Evolutionary conservation across 2,888 invertebrate genomes (phyloP).

Genomic region (Drosophila macrospina): DNA sequence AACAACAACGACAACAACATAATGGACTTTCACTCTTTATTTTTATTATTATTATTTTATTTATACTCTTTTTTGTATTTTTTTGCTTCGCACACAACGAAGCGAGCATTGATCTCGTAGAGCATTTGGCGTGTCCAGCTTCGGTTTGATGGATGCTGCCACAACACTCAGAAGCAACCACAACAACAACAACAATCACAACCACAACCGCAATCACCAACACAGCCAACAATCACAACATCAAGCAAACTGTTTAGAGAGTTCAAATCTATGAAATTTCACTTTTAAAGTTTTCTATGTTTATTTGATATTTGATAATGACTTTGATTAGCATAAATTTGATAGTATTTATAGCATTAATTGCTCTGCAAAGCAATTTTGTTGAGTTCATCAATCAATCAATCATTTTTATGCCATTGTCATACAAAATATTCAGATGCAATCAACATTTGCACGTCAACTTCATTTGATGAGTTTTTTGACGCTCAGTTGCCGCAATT

Average conservation of each 20-base stretch:
- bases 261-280: conserved; percentile 52
- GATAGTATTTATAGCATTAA: conserved; percentile 58
- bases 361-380: conserved; percentile 52
- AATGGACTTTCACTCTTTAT: conserved; percentile 74
- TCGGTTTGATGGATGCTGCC: conserved; percentile 50
- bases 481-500: conserved; percentile 63
- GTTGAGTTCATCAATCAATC: conserved; percentile 59
- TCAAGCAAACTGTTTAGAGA: not conserved
- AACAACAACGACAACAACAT: conserved; percentile 35
- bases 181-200: not conserved
- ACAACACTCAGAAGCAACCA: conserved; percentile 41
- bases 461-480: conserved; percentile 59
- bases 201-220: conserved; percentile 27
- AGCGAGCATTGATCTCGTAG: conserved; percentile 69
- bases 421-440: conserved; percentile 44
- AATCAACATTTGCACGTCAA: conserved; percentile 26
- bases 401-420: conserved; percentile 47
- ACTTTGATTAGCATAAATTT: conserved; percentile 73
- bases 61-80: conserved; percentile 8
- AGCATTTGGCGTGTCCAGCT: conserved; percentile 63
- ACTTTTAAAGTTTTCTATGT: conserved; percentile 44
- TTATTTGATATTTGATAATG: conserved; percentile 28
- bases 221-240: conserved; percentile 14
- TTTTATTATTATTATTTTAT: conserved; percentile 11
- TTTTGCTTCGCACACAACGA: conserved; percentile 26